Conservation (phyloP, 1,140 invertebrate genomes). For the Magallana gigas region DNA sequence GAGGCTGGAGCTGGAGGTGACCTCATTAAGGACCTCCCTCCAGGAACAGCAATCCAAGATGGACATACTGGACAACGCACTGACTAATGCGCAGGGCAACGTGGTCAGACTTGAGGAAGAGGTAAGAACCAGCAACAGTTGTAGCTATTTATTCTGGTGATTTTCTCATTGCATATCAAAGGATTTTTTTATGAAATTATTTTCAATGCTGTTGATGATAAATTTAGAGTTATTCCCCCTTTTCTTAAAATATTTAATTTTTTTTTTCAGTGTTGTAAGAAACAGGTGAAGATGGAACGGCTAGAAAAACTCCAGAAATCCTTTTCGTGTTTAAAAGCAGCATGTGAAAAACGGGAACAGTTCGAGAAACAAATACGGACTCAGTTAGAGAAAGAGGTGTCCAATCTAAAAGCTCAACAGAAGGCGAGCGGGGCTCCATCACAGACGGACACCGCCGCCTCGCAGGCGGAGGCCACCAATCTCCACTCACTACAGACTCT, state of each 20-base stretch:
- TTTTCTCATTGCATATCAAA: too few species aligned
- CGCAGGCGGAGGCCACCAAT: slow-evolving; percentile 52
- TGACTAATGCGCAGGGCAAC: slow-evolving; percentile 93
- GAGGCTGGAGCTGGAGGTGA: slow-evolving; percentile 93
- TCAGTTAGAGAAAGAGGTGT: slow-evolving; percentile 89
- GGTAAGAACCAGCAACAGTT: slow-evolving; percentile 79
- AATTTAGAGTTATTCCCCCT: not conserved
- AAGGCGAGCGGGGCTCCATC: slow-evolving; percentile 49
- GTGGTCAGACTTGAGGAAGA: slow-evolving; percentile 94
- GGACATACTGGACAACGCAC: slow-evolving; percentile 93
- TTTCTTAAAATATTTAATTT: slow-evolving; percentile 18
- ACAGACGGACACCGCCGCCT: not conserved
- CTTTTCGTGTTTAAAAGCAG: slow-evolving; percentile 89
- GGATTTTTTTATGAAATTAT: too few species aligned
- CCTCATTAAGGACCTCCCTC: slow-evolving; percentile 91
- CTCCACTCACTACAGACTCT: slow-evolving; percentile 61
- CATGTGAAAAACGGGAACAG: slow-evolving; percentile 90
- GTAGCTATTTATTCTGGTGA: too few species aligned
- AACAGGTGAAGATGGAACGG: slow-evolving; percentile 91
- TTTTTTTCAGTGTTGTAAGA: slow-evolving; percentile 86
- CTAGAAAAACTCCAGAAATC: slow-evolving; percentile 91
- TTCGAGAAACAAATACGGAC: slow-evolving; percentile 86
- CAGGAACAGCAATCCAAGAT: slow-evolving; percentile 95
- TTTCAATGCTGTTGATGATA: not conserved
- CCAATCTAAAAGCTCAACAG: slow-evolving; percentile 78